Evolutionary conservation across 2,888 invertebrate genomes (phyloP).

Genomic region (Aleiodes alternator): DNA sequence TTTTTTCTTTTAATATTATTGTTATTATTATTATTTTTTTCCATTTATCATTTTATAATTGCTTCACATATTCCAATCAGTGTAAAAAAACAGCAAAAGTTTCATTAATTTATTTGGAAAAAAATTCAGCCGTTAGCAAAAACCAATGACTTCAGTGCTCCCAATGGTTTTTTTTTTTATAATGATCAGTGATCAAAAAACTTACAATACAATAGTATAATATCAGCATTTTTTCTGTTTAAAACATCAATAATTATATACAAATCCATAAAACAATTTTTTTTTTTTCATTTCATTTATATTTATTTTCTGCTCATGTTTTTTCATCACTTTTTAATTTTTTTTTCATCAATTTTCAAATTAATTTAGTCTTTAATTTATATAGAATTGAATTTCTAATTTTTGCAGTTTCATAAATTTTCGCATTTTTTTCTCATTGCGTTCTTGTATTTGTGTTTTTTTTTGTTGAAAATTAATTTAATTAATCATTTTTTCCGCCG

Average conservation of each 20-base stretch:
- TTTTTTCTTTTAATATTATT: constrained; percentile 1
- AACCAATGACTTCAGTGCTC: constrained; percentile 11
- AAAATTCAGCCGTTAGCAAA: constrained; percentile 31
- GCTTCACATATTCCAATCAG: not conserved
- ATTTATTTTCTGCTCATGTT: constrained; percentile 59
- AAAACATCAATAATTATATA: constrained; percentile 75
- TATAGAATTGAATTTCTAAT: constrained; percentile 5
- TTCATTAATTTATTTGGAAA: constrained; percentile 31
- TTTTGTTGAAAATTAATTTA: constrained; percentile 28
- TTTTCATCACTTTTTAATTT: constrained; percentile 53
- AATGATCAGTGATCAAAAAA: constrained; percentile 63
- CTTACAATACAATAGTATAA: constrained; percentile 67
- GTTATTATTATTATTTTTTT: not conserved
- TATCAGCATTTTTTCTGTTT: constrained; percentile 63
- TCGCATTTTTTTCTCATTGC: constrained; percentile 16
- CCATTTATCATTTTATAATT: constrained; percentile 1
- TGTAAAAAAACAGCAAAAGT: constrained; percentile 20
- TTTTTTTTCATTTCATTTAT: constrained; percentile 61
- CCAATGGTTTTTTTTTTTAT: constrained; percentile 45
- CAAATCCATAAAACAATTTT: constrained; percentile 74
- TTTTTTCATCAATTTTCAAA: constrained; percentile 37
- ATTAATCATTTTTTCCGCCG: constrained; percentile 35
- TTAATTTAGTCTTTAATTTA: constrained; percentile 58
- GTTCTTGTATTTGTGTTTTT: constrained; percentile 24
- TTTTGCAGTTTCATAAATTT: too few relatives aligned